Percentiles rank a stretch among this genome's conserved stretches.
These are phyloP conservation scores for Aproaerema taeniolella DNA, from an alignment of 2,888 invertebrate species.

Conservation along the genomic window DNA sequence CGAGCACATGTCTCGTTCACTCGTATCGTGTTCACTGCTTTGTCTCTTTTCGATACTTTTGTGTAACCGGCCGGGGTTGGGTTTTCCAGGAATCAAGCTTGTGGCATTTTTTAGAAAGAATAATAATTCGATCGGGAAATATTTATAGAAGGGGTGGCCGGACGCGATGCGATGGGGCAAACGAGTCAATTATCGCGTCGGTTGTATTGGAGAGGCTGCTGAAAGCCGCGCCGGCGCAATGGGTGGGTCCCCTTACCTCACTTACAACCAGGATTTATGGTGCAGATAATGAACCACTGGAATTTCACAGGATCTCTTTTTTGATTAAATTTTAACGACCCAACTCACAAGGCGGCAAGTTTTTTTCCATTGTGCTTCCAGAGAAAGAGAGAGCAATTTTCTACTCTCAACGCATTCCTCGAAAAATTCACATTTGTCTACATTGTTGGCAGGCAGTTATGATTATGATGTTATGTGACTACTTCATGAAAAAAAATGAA, in stretches of 20 bases:
- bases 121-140: constrained; percentile 77
- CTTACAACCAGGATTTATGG: constrained; percentile 58
- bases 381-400: too few relatives aligned
- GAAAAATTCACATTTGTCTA: too few relatives aligned
- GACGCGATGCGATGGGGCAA: constrained; percentile 46
- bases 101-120: constrained; percentile 71
- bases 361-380: too few relatives aligned
- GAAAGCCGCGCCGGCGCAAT: constrained; percentile 54
- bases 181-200: constrained; percentile 71
- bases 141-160: constrained; percentile 74
- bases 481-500: too few relatives aligned
- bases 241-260: constrained; percentile 44
- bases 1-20: constrained; percentile 46
- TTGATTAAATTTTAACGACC: constrained; percentile 26
- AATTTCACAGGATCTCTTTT: constrained; percentile 54
- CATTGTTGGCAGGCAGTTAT: too few relatives aligned
- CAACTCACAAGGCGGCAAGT: neutral
- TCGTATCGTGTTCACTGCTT: constrained; percentile 24
- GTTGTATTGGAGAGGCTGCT: constrained; percentile 37
- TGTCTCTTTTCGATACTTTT: constrained; percentile 53
- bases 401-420: too few relatives aligned
- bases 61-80: constrained; percentile 64
- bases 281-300: constrained; percentile 44
- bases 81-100: constrained; percentile 65
- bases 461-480: too few relatives aligned